These are phyloP conservation scores for Deilephila porcellus DNA, from an alignment of 2,888 invertebrate species.

Conservation along the genomic window DNA sequence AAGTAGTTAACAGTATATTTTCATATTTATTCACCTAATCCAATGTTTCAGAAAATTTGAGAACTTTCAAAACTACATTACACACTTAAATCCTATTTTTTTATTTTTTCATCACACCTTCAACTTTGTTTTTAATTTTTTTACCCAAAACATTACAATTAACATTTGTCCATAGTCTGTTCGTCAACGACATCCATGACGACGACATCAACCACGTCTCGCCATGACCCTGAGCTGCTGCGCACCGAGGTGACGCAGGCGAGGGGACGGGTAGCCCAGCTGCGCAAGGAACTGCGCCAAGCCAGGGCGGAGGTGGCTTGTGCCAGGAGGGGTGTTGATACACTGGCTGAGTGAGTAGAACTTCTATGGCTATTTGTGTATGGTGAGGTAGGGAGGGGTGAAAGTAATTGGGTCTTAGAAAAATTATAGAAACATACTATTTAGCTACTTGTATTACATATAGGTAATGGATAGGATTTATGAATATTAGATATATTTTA, in stretches of 20 bases:
- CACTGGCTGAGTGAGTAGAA: constrained; percentile 91
- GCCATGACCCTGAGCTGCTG: constrained; percentile 97
- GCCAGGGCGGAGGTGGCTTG: constrained; percentile 96
- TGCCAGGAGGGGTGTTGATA: constrained; percentile 96
- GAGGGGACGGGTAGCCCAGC: constrained; percentile 93
- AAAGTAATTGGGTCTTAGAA: too few species aligned
- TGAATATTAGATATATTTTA: too few species aligned
- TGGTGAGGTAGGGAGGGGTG: too few species aligned
- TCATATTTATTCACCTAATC: too few species aligned
- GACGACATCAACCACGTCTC: constrained; percentile 93
- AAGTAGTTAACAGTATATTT: too few species aligned
- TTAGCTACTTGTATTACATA: too few species aligned
- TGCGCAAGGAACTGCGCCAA: constrained; percentile 95
- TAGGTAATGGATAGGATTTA: too few species aligned
- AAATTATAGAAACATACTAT: too few species aligned
- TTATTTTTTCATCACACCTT: too few species aligned
- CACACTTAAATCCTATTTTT: too few species aligned
- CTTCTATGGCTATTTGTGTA: neutral
- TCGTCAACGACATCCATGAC: constrained; percentile 88
- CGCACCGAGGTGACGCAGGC: constrained; percentile 96
- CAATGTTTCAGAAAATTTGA: too few species aligned
- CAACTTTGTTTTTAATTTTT: neutral
- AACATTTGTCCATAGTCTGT: constrained; percentile 86
- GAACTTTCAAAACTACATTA: too few species aligned
- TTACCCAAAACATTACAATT: neutral